Conservation (phyloP, 2,797 vertebrate species). For the Dicrostonyx torquatus region DNA sequence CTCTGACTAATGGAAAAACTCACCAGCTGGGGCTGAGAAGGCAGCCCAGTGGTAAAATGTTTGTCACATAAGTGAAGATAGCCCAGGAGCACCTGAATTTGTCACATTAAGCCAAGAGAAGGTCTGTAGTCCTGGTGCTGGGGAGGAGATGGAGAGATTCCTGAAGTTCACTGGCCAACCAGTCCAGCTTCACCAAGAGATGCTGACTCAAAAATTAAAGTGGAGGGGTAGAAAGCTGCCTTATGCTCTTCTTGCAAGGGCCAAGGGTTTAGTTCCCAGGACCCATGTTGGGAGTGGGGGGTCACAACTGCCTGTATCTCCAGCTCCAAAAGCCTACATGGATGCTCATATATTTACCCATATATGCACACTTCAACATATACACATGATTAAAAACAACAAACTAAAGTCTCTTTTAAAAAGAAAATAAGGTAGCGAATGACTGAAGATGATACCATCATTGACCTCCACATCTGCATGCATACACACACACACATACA, state of each 20-base stretch:
- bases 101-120: background rate
- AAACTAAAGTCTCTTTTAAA: background rate
- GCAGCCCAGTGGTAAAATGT: background rate
- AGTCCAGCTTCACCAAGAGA: background rate
- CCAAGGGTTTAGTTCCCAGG: background rate
- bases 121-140: background rate
- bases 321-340: background rate
- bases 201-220: background rate
- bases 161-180: background rate
- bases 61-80: background rate
- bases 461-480: background rate
- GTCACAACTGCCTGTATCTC: background rate
- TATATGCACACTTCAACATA: background rate
- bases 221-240: background rate
- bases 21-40: background rate
- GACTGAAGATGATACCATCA: background rate
- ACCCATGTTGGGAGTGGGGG: background rate
- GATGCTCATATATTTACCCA: background rate
- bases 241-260: background rate
- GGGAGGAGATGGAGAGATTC: background rate
- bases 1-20: background rate
- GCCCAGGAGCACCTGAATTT: background rate
- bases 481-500: background rate
- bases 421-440: background rate
- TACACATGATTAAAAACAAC: background rate